These are phyloP conservation scores for Spilosoma lubricipeda DNA, from an alignment of 2,888 invertebrate genomes.

Conservation along the genomic window DNA sequence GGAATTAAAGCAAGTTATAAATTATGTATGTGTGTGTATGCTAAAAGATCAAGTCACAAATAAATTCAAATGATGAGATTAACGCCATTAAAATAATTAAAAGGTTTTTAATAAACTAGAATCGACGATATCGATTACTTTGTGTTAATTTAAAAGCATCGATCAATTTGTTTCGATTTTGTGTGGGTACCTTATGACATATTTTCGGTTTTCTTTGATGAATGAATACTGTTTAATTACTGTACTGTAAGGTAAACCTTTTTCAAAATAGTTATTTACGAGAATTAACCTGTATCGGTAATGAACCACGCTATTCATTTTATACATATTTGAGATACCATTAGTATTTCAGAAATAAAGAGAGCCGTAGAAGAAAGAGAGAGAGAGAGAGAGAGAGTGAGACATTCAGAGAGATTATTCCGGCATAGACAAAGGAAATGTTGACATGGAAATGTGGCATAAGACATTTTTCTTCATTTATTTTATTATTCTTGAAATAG, in stretches of 20 bases:
- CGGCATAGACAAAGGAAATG: background rate
- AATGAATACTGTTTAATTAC: no score
- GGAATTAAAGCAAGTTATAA: background rate
- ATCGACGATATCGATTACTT: conserved; percentile 69
- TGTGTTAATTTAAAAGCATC: conserved; percentile 74
- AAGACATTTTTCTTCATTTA: background rate
- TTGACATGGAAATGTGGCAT: no score
- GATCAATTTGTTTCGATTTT: conserved; percentile 61
- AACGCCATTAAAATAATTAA: conserved; percentile 63
- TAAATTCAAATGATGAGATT: conserved; percentile 61
- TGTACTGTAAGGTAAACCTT: no score
- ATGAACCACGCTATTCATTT: no score
- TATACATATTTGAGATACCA: no score
- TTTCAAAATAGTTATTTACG: background rate
- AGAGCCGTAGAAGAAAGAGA: background rate
- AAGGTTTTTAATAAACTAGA: conserved; percentile 58
- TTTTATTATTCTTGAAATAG: background rate
- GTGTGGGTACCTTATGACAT: background rate
- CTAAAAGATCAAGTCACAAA: conserved; percentile 42
- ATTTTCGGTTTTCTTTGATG: background rate
- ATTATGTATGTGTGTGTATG: background rate
- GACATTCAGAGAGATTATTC: background rate
- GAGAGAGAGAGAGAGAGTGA: background rate
- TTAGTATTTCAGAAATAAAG: no score
- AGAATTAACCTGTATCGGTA: background rate